Evolutionary conservation across 2,888 invertebrate species (phyloP).

Genomic region (Ophonus ardosiacus): DNA sequence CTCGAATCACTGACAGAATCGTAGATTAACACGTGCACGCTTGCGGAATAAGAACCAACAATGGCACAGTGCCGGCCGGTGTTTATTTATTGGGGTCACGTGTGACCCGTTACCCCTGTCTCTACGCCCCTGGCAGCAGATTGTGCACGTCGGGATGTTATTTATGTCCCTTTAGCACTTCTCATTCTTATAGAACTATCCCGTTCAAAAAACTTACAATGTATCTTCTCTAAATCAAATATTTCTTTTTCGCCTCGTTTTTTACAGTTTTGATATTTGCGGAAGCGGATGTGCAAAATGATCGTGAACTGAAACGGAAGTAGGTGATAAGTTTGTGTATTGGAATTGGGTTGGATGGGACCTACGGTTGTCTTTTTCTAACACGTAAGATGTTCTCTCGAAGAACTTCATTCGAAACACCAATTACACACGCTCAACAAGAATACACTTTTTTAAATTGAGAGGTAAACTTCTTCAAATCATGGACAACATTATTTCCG

Average conservation of each 20-base stretch:
- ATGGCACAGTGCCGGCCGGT: slow-evolving; percentile 21
- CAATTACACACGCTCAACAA: neutral
- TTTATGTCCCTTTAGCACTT: slow-evolving; percentile 46
- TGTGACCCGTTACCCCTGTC: slow-evolving; percentile 41
- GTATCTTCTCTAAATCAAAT: slow-evolving; percentile 51
- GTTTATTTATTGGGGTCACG: slow-evolving; percentile 50
- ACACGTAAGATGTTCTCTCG: neutral
- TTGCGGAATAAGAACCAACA: slow-evolving; percentile 25
- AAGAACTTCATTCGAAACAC: neutral
- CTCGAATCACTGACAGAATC: slow-evolving; percentile 40
- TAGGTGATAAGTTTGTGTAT: slow-evolving; percentile 7
- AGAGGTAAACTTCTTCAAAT: neutral
- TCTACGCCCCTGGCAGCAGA: slow-evolving; percentile 12
- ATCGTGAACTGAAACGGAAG: slow-evolving; percentile 28
- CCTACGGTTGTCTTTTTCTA: neutral
- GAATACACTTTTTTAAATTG: neutral
- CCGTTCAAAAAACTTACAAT: slow-evolving; percentile 25
- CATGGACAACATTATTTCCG: neutral
- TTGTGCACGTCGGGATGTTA: slow-evolving; percentile 43
- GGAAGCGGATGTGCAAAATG: slow-evolving; percentile 4
- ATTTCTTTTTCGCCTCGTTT: slow-evolving; percentile 13
- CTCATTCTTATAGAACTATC: slow-evolving; percentile 24
- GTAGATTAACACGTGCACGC: slow-evolving; percentile 42
- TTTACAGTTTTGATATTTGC: slow-evolving; percentile 28
- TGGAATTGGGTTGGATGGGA: neutral